Evolutionary conservation across 2,888 invertebrate species (phyloP).

Genomic region (Laspeyria flexula): DNA sequence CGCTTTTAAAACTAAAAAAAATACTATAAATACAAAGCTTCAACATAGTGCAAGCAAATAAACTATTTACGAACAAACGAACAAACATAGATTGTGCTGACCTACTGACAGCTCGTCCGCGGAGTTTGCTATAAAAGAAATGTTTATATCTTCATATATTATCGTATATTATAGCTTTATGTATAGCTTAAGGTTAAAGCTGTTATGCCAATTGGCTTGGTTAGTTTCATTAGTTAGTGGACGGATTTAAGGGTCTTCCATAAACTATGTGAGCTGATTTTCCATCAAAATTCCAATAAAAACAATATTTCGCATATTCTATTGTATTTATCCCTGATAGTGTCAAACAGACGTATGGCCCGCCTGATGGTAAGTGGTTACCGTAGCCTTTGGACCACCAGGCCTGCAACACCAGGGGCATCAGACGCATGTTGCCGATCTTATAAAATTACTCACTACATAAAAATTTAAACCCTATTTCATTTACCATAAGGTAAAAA

Average conservation of each 20-base stretch:
- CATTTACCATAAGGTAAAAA: no score
- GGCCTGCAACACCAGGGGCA: no score
- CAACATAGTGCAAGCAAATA: constrained; percentile 46
- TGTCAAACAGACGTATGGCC: no score
- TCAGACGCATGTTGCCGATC: no score
- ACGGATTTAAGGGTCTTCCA: constrained; percentile 18
- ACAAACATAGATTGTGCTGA: constrained; percentile 82
- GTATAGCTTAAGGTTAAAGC: constrained; percentile 29
- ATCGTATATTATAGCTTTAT: constrained; percentile 47
- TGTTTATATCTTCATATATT: constrained; percentile 48
- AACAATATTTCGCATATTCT: no score
- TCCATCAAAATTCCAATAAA: no score
- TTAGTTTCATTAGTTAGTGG: constrained; percentile 8
- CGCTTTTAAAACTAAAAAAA: constrained; percentile 14
- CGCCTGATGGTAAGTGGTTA: no score
- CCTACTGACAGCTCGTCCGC: constrained; percentile 93
- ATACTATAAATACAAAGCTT: constrained; percentile 17
- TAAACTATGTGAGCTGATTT: constrained; percentile 14
- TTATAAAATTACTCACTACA: no score
- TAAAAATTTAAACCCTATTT: no score
- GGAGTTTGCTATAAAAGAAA: constrained; percentile 90
- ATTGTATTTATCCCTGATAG: no score
- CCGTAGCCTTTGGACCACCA: no score
- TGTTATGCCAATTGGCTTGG: constrained; percentile 1
- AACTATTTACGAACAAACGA: constrained; percentile 67